A percentile compares a stretch with the other conserved stretches of the same genome.
Conservation (phyloP, 2,888 invertebrate genomes). For the Parnassius apollo region DNA sequence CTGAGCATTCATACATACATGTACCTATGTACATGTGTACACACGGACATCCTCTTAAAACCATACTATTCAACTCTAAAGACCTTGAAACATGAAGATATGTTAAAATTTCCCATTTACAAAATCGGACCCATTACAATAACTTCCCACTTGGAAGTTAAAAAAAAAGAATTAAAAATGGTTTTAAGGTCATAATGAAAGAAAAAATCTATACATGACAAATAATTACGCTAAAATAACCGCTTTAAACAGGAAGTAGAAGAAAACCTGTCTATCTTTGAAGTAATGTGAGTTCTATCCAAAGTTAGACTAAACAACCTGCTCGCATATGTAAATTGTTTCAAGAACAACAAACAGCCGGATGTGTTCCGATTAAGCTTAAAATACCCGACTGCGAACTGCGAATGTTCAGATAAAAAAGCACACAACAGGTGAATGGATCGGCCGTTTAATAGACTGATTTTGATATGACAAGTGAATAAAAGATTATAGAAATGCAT, state of each 20-base stretch:
- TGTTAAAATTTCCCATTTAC: too few species aligned
- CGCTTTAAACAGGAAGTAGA: conserved; percentile 9
- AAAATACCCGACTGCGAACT: conserved; percentile 17
- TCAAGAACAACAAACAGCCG: conserved; percentile 25
- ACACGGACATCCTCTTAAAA: too few species aligned
- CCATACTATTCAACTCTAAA: too few species aligned
- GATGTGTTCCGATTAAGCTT: conserved; percentile 35
- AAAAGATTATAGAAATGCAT: conserved; percentile 26
- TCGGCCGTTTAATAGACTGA: conserved; percentile 54
- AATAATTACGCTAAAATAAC: too few species aligned
- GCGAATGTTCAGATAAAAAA: conserved; percentile 31
- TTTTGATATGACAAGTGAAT: conserved; percentile 54
- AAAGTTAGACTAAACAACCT: conserved; percentile 14
- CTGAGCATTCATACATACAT: too few species aligned
- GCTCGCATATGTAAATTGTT: conserved; percentile 25
- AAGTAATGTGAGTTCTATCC: conserved; percentile 10
- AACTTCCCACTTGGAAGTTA: too few species aligned
- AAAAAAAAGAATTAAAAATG: too few species aligned
- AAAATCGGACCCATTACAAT: too few species aligned
- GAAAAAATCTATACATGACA: too few species aligned
- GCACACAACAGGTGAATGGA: conserved; percentile 48
- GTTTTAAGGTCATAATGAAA: too few species aligned
- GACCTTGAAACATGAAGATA: too few species aligned
- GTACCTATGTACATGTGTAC: too few species aligned
- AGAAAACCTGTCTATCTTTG: conserved; percentile 4